phyloP scores from a whole-genome alignment of 2,113 vertebrate genomes.

The Uria aalge region DNA sequence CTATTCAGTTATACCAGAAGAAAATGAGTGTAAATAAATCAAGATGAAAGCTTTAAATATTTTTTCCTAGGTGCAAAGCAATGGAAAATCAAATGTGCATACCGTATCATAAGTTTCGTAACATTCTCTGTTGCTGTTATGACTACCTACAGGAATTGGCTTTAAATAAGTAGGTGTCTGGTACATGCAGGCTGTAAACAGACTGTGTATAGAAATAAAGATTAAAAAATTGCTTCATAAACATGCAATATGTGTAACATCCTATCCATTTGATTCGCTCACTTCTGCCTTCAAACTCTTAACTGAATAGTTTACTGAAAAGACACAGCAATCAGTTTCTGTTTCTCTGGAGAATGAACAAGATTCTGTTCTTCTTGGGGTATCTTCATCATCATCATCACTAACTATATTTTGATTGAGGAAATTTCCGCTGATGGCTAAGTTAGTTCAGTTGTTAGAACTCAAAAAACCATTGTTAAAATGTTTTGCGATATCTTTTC shows the following conservation, averaged over 20 bases:
- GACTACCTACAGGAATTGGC: not conserved
- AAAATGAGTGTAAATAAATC: not conserved
- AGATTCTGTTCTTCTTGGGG: not conserved
- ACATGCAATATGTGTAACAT: not conserved
- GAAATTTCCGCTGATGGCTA: not conserved
- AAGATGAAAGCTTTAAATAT: not conserved
- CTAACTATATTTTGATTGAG: not conserved
- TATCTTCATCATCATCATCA: not conserved
- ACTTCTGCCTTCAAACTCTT: not conserved
- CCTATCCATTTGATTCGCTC: not conserved
- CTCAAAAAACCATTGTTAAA: not conserved
- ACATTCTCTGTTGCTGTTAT: not conserved
- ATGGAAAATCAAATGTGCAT: not conserved
- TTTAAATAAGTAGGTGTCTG: not conserved
- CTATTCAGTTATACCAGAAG: not conserved
- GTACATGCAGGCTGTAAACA: not conserved
- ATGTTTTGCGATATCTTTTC: not conserved
- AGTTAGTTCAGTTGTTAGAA: not conserved
- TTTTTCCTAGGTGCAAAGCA: not conserved
- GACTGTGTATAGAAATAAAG: not conserved
- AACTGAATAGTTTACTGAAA: not conserved
- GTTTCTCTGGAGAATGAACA: not conserved
- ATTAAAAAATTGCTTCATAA: not conserved
- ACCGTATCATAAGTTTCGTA: not conserved
- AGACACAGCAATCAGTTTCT: not conserved